Base-by-base conservation (phyloP, 2,113 vertebrate species). In the Sus scrofa region DNA sequence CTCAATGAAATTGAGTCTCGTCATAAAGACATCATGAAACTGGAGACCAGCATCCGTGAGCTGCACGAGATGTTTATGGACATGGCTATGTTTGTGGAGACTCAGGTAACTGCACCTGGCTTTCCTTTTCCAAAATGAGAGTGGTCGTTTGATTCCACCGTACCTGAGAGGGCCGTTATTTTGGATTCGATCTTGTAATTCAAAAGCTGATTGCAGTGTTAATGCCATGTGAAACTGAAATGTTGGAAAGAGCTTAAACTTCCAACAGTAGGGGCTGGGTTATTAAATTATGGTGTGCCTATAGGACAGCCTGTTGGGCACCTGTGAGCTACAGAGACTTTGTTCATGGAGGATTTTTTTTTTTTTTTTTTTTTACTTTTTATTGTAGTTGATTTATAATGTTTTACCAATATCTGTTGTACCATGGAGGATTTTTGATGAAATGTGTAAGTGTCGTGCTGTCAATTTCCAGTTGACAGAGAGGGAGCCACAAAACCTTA, bases 51-150 rank as follows among this genome's bases (percentile, higher is more conserved):
- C 98, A 99, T 99, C 96, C 98, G 98, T 16, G 99, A 99, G 93
- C 98, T 99, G 0, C 99, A 99, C 1, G 98, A 99, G 4, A 99
- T 99, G 99, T 99, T 99, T 86, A 98, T 99, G 99, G 99, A 99
- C 97, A 99, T 99, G 99, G 99, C 99, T 0, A 99, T 99, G 99
- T 98, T 99, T 56, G 99, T 99, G 1, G 99, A 99, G 98, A 99
- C 99, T 2, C 99, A 99, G 99, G 99, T 99, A 97, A 89, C 4
- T 1, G 20, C 81, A 6, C 15, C 26, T 18, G 0, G 0, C 54
- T 16, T n/a, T 22, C 11, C 54, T n/a, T 5, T 79, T 34, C 13
- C 1, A 9, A 15, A 6, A 6, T 0, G 75, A 34, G 44, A 14
- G 27, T 9, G 2, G 4, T 6, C 19, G 0, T 2, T 1, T 15